Conservation (phyloP, 2,113 vertebrate species). For the Trogon melanurus region DNA sequence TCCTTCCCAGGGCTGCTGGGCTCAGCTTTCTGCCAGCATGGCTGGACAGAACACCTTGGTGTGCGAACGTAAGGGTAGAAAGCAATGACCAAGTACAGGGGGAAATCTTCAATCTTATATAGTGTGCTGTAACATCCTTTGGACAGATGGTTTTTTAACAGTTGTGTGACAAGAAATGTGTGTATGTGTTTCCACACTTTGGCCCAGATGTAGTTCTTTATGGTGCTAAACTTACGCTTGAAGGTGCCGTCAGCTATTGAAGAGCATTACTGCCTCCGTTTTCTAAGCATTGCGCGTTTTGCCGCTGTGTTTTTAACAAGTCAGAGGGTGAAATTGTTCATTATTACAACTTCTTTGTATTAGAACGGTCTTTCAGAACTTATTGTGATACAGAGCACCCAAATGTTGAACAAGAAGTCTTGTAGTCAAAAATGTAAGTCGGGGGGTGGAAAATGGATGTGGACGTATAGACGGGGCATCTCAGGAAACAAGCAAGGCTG, state of each 20-base stretch:
- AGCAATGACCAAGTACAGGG: not conserved
- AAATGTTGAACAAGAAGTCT: not conserved
- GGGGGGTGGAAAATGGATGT: not conserved
- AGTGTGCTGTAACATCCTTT: not conserved
- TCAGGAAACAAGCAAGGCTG: not conserved
- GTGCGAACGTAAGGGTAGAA: not conserved
- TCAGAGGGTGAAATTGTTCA: not conserved
- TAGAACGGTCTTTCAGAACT: not conserved
- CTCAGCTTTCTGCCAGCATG: not conserved
- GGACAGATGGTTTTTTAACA: not conserved
- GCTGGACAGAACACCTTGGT: not conserved
- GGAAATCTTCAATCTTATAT: not conserved
- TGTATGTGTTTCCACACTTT: not conserved
- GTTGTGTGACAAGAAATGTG: not conserved
- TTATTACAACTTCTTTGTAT: not conserved
- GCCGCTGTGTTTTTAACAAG: not conserved
- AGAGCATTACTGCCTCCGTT: not conserved
- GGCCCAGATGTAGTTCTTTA: not conserved
- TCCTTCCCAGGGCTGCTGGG: not conserved
- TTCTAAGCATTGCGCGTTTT: not conserved
- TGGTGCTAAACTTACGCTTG: not conserved
- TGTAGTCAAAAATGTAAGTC: not conserved
- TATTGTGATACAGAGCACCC: not conserved
- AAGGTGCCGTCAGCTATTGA: not conserved
- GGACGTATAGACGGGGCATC: not conserved